Percentiles rank a stretch among this genome's conserved stretches.
phyloP scores from a whole-genome alignment of 2,888 invertebrate genomes.

The Brachyptera risi region DNA sequence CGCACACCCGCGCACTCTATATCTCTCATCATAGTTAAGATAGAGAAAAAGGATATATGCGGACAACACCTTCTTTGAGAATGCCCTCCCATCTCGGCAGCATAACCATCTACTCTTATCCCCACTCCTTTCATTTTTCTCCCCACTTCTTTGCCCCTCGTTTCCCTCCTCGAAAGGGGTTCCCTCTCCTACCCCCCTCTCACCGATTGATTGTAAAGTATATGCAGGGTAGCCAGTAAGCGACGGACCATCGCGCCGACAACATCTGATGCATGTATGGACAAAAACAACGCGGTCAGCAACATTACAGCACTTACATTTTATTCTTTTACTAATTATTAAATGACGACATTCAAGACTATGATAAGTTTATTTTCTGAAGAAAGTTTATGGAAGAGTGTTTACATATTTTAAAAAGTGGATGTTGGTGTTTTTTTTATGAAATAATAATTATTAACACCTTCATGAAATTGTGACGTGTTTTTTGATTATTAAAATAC shows the following conservation, averaged over 20 bases:
- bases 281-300: neutral
- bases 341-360: neutral
- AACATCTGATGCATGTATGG: slow-evolving; percentile 15
- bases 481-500: neutral
- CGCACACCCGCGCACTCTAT: slow-evolving; percentile 1
- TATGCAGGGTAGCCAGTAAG: slow-evolving; percentile 32
- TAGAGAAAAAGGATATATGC: slow-evolving; percentile 11
- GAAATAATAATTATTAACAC: neutral
- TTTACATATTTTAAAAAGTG: no score
- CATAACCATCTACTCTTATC: slow-evolving; percentile 27
- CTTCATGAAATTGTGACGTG: neutral
- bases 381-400: no score
- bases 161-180: neutral
- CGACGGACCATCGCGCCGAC: slow-evolving; percentile 25
- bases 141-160: slow-evolving; percentile 11
- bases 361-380: no score
- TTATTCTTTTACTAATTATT: slow-evolving; percentile 4
- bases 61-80: slow-evolving; percentile 26
- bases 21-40: slow-evolving; percentile 10
- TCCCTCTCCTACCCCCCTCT: slow-evolving; percentile 14
- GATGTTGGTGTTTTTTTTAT: slow-evolving; percentile 8
- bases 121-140: slow-evolving; percentile 19
- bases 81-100: slow-evolving; percentile 25
- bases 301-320: neutral
- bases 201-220: slow-evolving; percentile 34